Evolutionary conservation across 2,888 invertebrate species (phyloP), one percentile per base, ranked within the genome.

Genomic region (Rotaria magnacalcarata): DNA sequence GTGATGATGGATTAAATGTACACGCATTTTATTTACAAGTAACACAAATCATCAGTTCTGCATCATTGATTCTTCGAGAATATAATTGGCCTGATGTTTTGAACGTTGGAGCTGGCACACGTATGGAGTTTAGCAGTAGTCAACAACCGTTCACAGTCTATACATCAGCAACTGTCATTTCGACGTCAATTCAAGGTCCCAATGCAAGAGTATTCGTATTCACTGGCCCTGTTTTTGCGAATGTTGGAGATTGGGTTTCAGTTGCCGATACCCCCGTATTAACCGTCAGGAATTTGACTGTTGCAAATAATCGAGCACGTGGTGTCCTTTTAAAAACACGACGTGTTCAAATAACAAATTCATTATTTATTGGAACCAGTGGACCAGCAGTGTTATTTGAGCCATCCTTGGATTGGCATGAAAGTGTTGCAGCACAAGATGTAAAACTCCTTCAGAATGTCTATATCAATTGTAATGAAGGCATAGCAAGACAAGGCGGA

Each of bases 1-100:
- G 75, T n/a, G 75, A 75, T 24, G 75, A 75, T 75, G 75, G 75
- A 24, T 75, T 75, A 5, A 75, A 75, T 47, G 75, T 75, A 47
- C 75, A 75, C 11, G 75, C 47, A 75, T 43, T 75, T 75, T 43
- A 24, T 75, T 41, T 75, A 10, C 2, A 1, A 11, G 75, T 75
- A 21, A 6, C 24, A 47, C 21, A 41, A 47, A 24, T 75, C 3
- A 75, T 75, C 24, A 47, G 47, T 47, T 75, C 75, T 10, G 43
- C 21, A 2, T 4, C 41, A 24, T 47, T 75, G 6, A 21, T 75
- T 19, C 43, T 75, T 43, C 8, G 47, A 75, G 43, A 21, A 24
- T 43, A 4, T 10, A 75, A 75, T 75, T 75, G 75, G 75, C 21
- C 19, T 43, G 75, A 75, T 47, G 8, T 43, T 43, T 47, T 75